phyloP scores from a whole-genome alignment of 2,113 vertebrate genomes.

The Hippopotamus amphibius region DNA sequence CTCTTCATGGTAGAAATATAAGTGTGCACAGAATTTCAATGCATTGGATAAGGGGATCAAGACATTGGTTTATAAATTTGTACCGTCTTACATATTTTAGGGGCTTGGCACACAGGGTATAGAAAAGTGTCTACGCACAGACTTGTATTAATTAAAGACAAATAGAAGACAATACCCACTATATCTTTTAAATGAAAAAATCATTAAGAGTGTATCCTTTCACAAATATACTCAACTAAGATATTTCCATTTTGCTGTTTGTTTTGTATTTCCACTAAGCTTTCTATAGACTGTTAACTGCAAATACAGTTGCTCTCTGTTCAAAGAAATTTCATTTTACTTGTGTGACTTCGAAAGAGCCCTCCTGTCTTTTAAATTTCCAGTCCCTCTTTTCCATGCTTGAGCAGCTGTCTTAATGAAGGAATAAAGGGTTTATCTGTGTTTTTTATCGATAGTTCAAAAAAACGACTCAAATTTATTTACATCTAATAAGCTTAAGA shows the following conservation, averaged over 20 bases:
- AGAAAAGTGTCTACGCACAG: neutral
- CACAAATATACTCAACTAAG: neutral
- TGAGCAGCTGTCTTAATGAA: neutral
- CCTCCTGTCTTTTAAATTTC: neutral
- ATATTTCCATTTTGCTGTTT: neutral
- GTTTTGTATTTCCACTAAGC: neutral
- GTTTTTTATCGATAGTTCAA: neutral
- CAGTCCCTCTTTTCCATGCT: neutral
- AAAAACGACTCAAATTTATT: neutral
- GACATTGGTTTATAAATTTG: neutral
- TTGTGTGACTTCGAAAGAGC: neutral
- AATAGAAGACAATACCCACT: neutral
- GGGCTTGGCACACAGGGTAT: neutral
- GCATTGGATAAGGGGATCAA: neutral
- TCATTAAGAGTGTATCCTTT: neutral
- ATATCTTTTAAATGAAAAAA: neutral
- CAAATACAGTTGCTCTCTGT: neutral
- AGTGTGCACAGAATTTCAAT: neutral
- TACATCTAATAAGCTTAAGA: neutral
- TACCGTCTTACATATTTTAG: neutral
- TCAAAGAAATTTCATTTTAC: neutral
- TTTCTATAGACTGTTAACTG: neutral
- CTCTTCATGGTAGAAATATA: neutral
- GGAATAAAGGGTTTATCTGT: neutral
- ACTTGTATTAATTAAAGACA: neutral